A percentile compares a stretch with the other conserved stretches of the same genome.
phyloP scores from a whole-genome alignment of 2,888 invertebrate genomes.

The Lamellibrachia columna region DNA sequence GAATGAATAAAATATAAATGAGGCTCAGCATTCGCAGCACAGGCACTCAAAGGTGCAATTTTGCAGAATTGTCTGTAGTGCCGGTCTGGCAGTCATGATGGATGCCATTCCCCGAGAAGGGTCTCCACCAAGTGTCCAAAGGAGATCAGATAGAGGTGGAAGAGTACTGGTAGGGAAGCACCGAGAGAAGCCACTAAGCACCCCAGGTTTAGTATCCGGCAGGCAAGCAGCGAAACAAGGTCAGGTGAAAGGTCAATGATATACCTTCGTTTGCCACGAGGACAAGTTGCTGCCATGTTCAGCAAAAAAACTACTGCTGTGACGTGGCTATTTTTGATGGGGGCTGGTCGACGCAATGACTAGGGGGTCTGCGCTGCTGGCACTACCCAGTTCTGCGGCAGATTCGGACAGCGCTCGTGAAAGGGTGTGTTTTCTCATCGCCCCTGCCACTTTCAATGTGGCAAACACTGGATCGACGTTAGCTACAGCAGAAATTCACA shows the following conservation, averaged over 20 bases:
- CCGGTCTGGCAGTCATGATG: background rate
- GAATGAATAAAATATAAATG: background rate
- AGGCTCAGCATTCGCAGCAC: background rate
- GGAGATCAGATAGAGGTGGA: background rate
- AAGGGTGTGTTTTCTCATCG: slow-evolving; percentile 27
- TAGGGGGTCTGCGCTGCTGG: background rate
- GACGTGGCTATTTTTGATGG: slow-evolving; percentile 3
- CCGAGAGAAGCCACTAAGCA: background rate
- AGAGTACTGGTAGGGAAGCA: background rate
- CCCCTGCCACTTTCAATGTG: slow-evolving; percentile 25
- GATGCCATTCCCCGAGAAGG: background rate
- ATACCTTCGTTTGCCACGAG: background rate
- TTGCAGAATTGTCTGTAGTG: background rate
- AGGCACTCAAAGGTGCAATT: background rate
- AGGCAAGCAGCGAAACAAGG: background rate
- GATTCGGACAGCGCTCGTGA: background rate
- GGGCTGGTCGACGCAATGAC: slow-evolving; percentile 5
- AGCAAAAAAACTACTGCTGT: background rate
- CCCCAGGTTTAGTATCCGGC: background rate
- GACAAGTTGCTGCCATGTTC: background rate
- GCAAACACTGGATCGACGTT: slow-evolving; percentile 31
- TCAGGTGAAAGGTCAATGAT: slow-evolving; percentile 10
- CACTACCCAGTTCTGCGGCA: slow-evolving; percentile 13
- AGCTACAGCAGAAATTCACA: background rate
- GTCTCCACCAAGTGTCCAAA: background rate